Evolutionary conservation across 1,140 invertebrate genomes (phyloP), one percentile per base, ranked within the genome.

Genomic region (Trichoplusia ni): DNA sequence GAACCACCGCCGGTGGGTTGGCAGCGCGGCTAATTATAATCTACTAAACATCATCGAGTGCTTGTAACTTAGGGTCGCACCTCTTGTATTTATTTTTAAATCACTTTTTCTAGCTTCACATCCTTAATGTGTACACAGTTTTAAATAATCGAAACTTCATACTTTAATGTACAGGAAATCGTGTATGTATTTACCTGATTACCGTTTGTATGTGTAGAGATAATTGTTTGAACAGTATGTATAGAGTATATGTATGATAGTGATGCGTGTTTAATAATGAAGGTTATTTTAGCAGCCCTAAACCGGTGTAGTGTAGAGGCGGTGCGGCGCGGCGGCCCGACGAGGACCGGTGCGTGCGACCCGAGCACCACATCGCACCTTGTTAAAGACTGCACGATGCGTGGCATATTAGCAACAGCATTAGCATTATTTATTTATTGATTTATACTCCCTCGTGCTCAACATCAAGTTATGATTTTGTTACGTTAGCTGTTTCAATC

Each of bases 1-100:
- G 58, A 19, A 61, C 71, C 74, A 65, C 37, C 21, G 21, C 13
- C 65, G 59, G 69, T 75, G 75, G 73, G 79, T 81, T 73, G 80
- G 84, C 77, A 81, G 81, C 81, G 77, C 65, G 72, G 86, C 87
- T 90, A 90, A 90, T 90, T 90, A 90, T 90, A 90, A 89, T 86
- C 84, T 75, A 82, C 85, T 88, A 86, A 88, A 89, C 83, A 86
- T 90, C 84, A 90, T 87, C 82, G 84, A 83, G 82, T 82, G 79
- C 71, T 86, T 71, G 79, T 86, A 82, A 83, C 54, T 82, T 85
- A 89, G 84, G 84, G 85, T 84, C 81, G 84, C 79, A 75, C 73
- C 73, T 81, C 69, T 42, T 61, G 47, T 70, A 77, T 81, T 71
- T 87, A 85, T 84, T 85, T 89, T 86, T 85, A 81, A 84, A 86